Evolutionary conservation across 2,113 vertebrate species (phyloP), one percentile per base, ranked within the genome.

Genomic region (Bubo blakistoni): DNA sequence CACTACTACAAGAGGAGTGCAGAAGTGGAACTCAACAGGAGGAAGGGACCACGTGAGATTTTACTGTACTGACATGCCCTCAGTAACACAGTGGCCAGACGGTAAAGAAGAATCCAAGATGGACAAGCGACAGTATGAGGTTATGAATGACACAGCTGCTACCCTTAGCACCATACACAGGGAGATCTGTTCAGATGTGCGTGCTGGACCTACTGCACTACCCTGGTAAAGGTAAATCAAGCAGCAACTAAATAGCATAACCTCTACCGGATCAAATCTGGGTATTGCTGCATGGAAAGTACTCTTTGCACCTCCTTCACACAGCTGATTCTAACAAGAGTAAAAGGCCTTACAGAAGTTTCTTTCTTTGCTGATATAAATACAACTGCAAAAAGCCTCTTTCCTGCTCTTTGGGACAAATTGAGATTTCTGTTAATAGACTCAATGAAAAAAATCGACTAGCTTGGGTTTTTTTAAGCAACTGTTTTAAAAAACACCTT

Each of bases 301-400:
- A 55, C 12, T 32, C 61, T 51, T 61, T 25, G 42, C 34, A 40
- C 7, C 13, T 46, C n/a, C n/a, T 59, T 46, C 52, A 76, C 26
- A 36, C 9, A 25, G 77, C 10, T 0, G 0, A 49, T 36, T 72
- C 26, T 24, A 77, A 65, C 7, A 59, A 42, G 17, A 83, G 21
- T 17, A 89, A 87, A 73, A 84, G 3, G 9, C 34, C 40, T 62
- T 29, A 42, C 0, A 34, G 13, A 44, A 69, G 18, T 61, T 81
- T 40, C 27, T 65, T 86, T 61, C 27, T 67, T 72, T 47, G 27
- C 14, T 38, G 25, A 74, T 74, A 58, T 2, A 76, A 63, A 57
- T 15, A 78, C 81, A 85, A 54, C 29, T 10, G 6, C 3, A 57
- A 62, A 77, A 62, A 44, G 13, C 29, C 26, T 78, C 59, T 72